Percentiles rank a stretch among this genome's conserved stretches.
phyloP scores from a whole-genome alignment of 2,113 vertebrate species.

The Solea senegalensis region DNA sequence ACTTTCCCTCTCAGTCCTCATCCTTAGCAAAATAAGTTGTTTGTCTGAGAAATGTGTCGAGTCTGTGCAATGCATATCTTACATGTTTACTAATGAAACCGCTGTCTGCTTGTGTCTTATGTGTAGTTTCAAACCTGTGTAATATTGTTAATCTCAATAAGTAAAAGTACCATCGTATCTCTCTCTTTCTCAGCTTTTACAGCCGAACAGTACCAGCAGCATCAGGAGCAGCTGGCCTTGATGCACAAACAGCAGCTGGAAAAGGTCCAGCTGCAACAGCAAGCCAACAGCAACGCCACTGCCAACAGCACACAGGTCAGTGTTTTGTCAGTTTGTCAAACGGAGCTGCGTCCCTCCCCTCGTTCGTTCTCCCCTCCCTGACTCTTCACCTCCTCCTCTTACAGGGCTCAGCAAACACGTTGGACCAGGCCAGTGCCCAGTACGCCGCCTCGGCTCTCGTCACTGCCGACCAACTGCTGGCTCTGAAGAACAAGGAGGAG shows the following conservation, averaged over 20 bases:
- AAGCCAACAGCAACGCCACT: constrained; percentile 83
- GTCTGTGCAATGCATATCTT: too few relatives aligned
- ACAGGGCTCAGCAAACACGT: constrained; percentile 89
- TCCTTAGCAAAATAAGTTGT: too few relatives aligned
- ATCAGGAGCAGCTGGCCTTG: constrained; percentile 96
- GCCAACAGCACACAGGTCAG: constrained; percentile 74
- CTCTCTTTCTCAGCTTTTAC: constrained; percentile 87
- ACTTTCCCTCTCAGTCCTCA: too few relatives aligned
- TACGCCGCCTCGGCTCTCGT: constrained; percentile 97
- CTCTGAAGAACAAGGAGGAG: constrained; percentile 97
- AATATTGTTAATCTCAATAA: not conserved
- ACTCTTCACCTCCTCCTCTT: not conserved
- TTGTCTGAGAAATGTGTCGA: too few relatives aligned
- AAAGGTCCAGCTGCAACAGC: constrained; percentile 90
- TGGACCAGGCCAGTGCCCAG: constrained; percentile 96
- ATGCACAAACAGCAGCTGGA: constrained; percentile 99
- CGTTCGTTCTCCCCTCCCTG: not conserved
- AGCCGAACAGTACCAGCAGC: constrained; percentile 98
- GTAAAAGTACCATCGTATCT: not conserved
- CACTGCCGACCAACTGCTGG: constrained; percentile 93
- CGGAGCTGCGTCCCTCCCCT: not conserved
- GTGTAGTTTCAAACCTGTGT: not conserved
- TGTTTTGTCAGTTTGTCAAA: not conserved
- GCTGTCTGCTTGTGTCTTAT: too few relatives aligned
- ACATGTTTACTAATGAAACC: too few relatives aligned